Evolutionary conservation across 2,888 invertebrate species (phyloP).

Genomic region (Sarcophaga subvicina): DNA sequence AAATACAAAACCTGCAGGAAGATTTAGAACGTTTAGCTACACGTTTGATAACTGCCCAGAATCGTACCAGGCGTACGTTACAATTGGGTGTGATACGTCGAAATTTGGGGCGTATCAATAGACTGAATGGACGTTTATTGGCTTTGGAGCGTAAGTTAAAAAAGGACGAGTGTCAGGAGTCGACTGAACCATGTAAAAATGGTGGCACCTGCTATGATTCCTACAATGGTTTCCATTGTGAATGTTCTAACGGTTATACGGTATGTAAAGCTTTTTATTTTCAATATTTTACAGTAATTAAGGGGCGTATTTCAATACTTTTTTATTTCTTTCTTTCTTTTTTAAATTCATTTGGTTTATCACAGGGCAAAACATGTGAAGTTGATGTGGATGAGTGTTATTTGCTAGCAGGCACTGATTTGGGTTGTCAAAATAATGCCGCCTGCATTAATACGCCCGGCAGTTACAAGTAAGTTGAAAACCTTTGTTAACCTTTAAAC

Average conservation of each 20-base stretch:
- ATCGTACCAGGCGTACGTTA: slow-evolving; percentile 68
- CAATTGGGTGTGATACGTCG: slow-evolving; percentile 68
- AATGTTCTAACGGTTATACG: slow-evolving; percentile 88
- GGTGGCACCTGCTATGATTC: slow-evolving; percentile 91
- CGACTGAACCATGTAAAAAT: slow-evolving; percentile 87
- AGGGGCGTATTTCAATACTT: slow-evolving; percentile 49
- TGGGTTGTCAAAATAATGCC: slow-evolving; percentile 95
- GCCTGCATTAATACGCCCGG: slow-evolving; percentile 91
- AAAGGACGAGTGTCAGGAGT: slow-evolving; percentile 72
- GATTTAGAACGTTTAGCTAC: slow-evolving; percentile 70
- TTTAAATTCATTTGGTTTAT: slow-evolving; percentile 15
- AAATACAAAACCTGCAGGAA: slow-evolving; percentile 71
- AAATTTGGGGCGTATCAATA: slow-evolving; percentile 71
- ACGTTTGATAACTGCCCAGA: slow-evolving; percentile 69
- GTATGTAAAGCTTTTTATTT: slow-evolving; percentile 69
- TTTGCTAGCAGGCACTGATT: slow-evolving; percentile 89
- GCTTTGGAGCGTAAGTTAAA: slow-evolving; percentile 67
- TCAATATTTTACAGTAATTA: slow-evolving; percentile 1
- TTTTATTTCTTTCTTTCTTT: background rate
- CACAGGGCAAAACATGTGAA: slow-evolving; percentile 87
- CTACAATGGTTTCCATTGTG: slow-evolving; percentile 88
- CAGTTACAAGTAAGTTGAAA: slow-evolving; percentile 85
- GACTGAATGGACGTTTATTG: slow-evolving; percentile 60
- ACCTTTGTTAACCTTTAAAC: background rate
- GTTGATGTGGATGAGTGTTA: slow-evolving; percentile 94